phyloP scores from a whole-genome alignment of 2,113 vertebrate genomes.

The Callipepla squamata region DNA sequence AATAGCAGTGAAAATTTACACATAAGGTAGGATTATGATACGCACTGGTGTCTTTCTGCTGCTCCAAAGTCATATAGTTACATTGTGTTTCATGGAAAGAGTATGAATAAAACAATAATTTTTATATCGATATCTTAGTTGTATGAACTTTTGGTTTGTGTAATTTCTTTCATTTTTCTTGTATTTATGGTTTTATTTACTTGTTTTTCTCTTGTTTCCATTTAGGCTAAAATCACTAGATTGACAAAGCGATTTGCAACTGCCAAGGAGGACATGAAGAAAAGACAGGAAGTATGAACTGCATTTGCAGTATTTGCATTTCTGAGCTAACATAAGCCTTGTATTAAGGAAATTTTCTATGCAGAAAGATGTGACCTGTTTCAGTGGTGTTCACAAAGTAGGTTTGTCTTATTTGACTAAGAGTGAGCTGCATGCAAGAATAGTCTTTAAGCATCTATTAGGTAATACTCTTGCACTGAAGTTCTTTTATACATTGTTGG shows the following conservation, averaged over 20 bases:
- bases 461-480: neutral
- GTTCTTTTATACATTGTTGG: neutral
- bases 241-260: slow-evolving; percentile 95
- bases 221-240: slow-evolving; percentile 90
- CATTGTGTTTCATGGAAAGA: neutral
- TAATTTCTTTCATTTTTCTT: neutral
- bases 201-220: neutral
- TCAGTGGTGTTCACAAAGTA: neutral
- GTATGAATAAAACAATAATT: neutral
- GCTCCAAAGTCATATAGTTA: neutral
- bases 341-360: neutral
- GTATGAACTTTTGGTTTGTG: neutral
- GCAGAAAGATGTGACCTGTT: neutral
- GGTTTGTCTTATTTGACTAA: neutral
- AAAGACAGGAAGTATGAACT: slow-evolving; percentile 88
- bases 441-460: neutral
- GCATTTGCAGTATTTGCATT: neutral
- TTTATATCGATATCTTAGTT: neutral
- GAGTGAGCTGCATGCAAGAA: neutral
- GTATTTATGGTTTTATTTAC: neutral
- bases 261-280: slow-evolving; percentile 89
- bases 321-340: neutral
- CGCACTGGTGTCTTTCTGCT: neutral
- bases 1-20: neutral
- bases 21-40: neutral